Conservation (phyloP, 92 coral and sea anemone species). For the Heteractis magnifica region DNA sequence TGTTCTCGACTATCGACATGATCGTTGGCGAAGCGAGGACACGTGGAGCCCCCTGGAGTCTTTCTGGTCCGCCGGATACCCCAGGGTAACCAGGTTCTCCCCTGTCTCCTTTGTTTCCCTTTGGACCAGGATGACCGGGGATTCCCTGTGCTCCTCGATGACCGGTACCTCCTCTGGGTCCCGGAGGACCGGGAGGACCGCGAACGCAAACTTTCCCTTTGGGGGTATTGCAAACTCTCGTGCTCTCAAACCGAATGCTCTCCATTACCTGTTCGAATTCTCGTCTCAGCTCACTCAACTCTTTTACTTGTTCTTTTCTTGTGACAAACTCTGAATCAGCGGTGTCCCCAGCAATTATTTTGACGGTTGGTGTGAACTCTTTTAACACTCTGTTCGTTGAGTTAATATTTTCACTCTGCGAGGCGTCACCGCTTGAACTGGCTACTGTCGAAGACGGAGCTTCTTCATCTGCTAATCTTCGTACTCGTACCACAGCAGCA, state of each 20-base stretch:
- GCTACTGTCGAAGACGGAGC: not conserved
- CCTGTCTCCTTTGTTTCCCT: constrained; percentile 52
- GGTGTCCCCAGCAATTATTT: not conserved
- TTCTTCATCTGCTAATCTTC: not conserved
- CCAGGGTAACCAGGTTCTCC: constrained; percentile 57
- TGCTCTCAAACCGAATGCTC: constrained; percentile 46
- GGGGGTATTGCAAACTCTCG: constrained; percentile 51
- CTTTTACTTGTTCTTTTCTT: constrained; percentile 4
- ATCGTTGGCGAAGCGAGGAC: constrained; percentile 55
- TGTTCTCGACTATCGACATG: constrained; percentile 57
- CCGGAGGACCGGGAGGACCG: constrained; percentile 62
- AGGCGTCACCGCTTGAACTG: not conserved
- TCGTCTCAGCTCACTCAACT: not conserved
- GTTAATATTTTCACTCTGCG: not conserved
- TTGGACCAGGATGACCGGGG: constrained; percentile 39
- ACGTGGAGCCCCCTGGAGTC: constrained; percentile 28
- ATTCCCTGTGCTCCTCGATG: constrained; percentile 48
- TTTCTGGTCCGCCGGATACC: constrained; percentile 9
- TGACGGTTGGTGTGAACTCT: not conserved
- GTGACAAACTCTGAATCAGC: constrained; percentile 9
- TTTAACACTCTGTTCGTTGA: not conserved
- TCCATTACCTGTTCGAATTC: constrained; percentile 36
- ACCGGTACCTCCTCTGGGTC: constrained; percentile 56
- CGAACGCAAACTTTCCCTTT: constrained; percentile 38
- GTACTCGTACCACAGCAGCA: not conserved